Evolutionary conservation across 1,140 invertebrate genomes (phyloP).

Genomic region (Drosophila miranda): DNA sequence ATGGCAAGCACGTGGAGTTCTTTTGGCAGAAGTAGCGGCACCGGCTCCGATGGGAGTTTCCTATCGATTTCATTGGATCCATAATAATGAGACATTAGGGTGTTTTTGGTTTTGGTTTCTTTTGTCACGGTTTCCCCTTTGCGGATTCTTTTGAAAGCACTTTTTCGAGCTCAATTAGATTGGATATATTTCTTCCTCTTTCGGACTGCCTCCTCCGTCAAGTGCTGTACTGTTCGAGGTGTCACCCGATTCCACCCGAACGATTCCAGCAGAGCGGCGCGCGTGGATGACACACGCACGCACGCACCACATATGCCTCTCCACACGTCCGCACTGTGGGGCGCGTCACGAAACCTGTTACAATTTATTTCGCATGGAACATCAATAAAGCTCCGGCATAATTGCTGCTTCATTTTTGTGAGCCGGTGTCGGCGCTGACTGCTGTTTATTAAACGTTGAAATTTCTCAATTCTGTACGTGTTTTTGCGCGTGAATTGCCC

Average conservation of each 20-base stretch:
- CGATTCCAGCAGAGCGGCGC: constrained; percentile 2
- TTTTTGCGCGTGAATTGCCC: constrained; percentile 29
- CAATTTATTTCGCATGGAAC: constrained; percentile 40
- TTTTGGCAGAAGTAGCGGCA: neutral
- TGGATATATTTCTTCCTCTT: no score
- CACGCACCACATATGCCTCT: constrained; percentile 3
- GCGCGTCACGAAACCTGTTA: constrained; percentile 59
- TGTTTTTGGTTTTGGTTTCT: no score
- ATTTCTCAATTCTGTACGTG: constrained; percentile 47
- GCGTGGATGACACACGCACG: constrained; percentile 30
- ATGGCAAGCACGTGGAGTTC: constrained; percentile 39
- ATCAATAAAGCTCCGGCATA: constrained; percentile 47
- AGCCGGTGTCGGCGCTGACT: constrained; percentile 7
- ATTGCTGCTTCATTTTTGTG: constrained; percentile 43
- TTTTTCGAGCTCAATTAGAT: no score
- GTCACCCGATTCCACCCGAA: constrained; percentile 19
- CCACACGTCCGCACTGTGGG: neutral
- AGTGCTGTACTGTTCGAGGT: no score
- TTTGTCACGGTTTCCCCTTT: no score
- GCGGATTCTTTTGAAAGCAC: no score
- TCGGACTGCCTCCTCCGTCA: no score
- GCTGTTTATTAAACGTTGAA: constrained; percentile 19
- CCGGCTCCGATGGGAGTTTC: constrained; percentile 3
- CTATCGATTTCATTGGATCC: constrained; percentile 27
- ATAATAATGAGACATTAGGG: constrained; percentile 47